phyloP scores from a whole-genome alignment of 2,888 invertebrate species.

The Chorisops tibialis region DNA sequence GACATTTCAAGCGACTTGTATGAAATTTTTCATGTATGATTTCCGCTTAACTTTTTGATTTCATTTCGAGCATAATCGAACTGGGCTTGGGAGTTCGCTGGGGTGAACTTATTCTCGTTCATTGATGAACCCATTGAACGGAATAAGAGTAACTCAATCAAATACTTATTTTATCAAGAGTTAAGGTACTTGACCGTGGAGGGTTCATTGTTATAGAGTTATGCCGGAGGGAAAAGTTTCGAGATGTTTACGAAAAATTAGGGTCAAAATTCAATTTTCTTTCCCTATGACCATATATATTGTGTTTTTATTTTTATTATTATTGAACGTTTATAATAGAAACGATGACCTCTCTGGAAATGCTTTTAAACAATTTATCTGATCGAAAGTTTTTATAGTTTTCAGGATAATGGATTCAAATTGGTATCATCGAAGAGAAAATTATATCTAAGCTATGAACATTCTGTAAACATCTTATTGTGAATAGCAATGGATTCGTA shows the following conservation, averaged over 20 bases:
- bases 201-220: background rate
- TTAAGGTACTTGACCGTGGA: background rate
- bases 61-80: constrained; percentile 1
- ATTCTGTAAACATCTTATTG: no score
- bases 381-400: no score
- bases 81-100: no score
- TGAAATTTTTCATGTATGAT: constrained; percentile 2
- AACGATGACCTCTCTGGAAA: no score
- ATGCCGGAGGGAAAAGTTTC: background rate
- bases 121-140: constrained; percentile 16
- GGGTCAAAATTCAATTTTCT: constrained; percentile 1
- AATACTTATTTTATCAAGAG: constrained; percentile 18
- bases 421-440: no score
- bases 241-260: constrained; percentile 3
- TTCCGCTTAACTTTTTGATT: constrained; percentile 23
- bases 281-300: background rate
- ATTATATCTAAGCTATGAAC: no score
- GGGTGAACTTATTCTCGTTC: background rate
- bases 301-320: no score
- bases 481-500: no score
- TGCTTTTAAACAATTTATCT: no score
- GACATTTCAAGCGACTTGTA: no score
- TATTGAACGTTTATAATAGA: no score
- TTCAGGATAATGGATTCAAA: no score
- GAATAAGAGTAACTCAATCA: constrained; percentile 21